Base-by-base conservation (phyloP, 2,113 vertebrate species). In the Chamaetylas fuelleborni region DNA sequence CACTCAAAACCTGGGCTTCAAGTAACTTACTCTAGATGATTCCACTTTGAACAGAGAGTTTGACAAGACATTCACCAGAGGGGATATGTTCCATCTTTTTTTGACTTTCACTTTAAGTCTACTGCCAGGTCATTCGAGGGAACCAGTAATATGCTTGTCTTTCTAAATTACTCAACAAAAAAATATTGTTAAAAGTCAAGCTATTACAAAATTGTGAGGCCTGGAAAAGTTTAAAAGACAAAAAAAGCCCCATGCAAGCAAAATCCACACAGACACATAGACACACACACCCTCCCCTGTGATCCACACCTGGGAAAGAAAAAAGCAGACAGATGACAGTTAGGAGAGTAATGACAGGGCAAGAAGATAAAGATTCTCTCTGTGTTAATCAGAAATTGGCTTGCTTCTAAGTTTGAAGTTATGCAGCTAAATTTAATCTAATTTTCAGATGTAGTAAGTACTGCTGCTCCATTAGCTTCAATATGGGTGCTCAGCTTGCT, bases 401-500 rank as follows among this genome's bases (percentile, higher is more conserved):
- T 73, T 80, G 25, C 19, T 85, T 87, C 89, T 70, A 45, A 78
- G 17, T 60, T 85, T 69, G 81, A 93, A 66, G 42, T 58, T 86
- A 42, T 25, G 64, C 23, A 86, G 33, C 14, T 83, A 83, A 92
- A 80, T 88, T 72, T 90, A 93, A 88, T 69, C 45, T 92, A 45
- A 70, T 95, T 86, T 95, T 93, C 64, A 94, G 24, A 34, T 31
- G 24, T 9, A 57, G 16, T 40, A 88, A 82, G 42, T 69, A 50
- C 40, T 87, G 29, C n/a, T 45, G 78, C 70, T 82, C 94, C 81
- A 86, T 94, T 96, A 90, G 50, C 28, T 88, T 94, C 85, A 72
- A 25, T 76, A 69, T 19, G 28, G 70, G 43, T 82, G 40, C 45
- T 82, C 57, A 93, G 42, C 15, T 31, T 91, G 57, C 40, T 72